A percentile compares a stretch with the other conserved stretches of the same genome.
phyloP scores from a whole-genome alignment of 2,888 invertebrate species.

The Scaptomyza parva region DNA sequence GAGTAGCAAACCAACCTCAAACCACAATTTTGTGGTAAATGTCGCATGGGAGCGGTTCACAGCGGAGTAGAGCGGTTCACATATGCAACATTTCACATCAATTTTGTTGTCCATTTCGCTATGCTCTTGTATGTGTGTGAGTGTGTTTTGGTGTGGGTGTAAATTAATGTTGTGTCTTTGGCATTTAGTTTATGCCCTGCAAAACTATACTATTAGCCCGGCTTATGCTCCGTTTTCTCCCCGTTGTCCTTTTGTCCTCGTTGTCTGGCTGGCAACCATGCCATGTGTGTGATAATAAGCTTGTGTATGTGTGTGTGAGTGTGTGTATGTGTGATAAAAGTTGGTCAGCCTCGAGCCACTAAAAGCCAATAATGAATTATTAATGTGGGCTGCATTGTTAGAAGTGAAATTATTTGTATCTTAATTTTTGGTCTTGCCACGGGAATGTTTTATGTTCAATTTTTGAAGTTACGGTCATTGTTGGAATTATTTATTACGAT shows the following conservation, averaged over 20 bases:
- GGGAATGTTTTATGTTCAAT: background rate
- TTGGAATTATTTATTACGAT: background rate
- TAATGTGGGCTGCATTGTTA: background rate
- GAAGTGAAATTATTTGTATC: constrained; percentile 3
- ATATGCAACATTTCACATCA: constrained; percentile 56
- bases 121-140: background rate
- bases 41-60: constrained; percentile 20
- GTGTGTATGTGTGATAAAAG: constrained; percentile 7
- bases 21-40: constrained; percentile 11
- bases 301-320: background rate
- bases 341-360: background rate
- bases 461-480: background rate
- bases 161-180: constrained; percentile 59
- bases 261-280: constrained; percentile 44
- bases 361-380: constrained; percentile 28
- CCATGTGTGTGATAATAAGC: constrained; percentile 32
- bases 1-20: background rate
- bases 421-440: background rate
- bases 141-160: constrained; percentile 2
- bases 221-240: constrained; percentile 49
- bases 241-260: constrained; percentile 44
- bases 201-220: constrained; percentile 49
- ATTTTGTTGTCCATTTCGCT: constrained; percentile 21
- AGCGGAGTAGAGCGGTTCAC: constrained; percentile 9
- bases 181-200: constrained; percentile 40